Base-by-base conservation (phyloP, 2,113 vertebrate species). In the Gadus chalcogrammus region DNA sequence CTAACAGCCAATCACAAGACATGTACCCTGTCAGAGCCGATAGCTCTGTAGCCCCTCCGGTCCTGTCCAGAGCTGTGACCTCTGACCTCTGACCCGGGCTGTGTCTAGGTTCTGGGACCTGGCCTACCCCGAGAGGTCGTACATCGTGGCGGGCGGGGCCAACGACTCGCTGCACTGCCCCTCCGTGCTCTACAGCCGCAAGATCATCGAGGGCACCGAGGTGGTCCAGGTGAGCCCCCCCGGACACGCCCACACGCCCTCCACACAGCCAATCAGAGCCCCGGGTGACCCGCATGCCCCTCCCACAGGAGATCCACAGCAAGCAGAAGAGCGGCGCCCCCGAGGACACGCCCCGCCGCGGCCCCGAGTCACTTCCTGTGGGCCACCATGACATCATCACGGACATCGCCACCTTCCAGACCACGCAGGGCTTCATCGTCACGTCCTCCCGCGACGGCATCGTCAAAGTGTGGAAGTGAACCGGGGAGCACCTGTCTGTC, bases 361-460 rank as follows among this genome's bases (percentile, higher is more conserved):
- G 96, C 58, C 95, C 95, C 0, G 96, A 99, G 38, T 95, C 95
- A 22, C 93, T 98, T 7, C 95, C 97, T 0, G 92, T 97, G 0
- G 97, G 96, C 60, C 97, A 99, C 71, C 97, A 99, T 4, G 97
- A 99, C 82, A 99, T 99, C 79, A 95, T 99, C 87, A 99, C 97
- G 0, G 97, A 99, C 79, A 91, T 99, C 0, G 95, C 96, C 55
- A 97, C 96, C 64, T 99, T 99, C 83, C 97, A 99, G 92, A 99
- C 97, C 1, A 99, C 97, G 0, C 97, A 99, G 87, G 97, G 97
- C 67, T 99, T 99, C 91, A 99, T 99, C 72, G 94, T 99, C 69
- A 99, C 97, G 1, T 95, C 96, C 0, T 99, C 97, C 65, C 91
- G 96, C 75, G 97, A 99, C 72, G 97, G 97, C 12, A 98, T 99